Evolutionary conservation across 2,113 vertebrate genomes (phyloP).

Genomic region (Aix galericulata): DNA sequence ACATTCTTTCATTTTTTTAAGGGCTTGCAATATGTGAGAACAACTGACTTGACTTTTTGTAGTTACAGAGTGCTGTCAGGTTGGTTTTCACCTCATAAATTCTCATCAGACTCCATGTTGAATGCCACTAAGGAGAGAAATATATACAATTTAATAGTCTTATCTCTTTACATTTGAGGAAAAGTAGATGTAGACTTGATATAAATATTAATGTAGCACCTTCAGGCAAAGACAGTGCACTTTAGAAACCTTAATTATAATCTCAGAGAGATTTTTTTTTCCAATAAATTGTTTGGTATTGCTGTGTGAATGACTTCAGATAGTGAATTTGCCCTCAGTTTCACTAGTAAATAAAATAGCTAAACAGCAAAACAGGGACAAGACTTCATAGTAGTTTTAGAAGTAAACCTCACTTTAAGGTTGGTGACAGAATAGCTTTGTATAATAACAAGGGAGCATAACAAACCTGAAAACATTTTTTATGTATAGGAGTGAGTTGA

Average conservation of each 20-base stretch:
- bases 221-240: not conserved
- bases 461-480: not conserved
- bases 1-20: not conserved
- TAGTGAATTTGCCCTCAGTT: not conserved
- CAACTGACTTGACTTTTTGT: not conserved
- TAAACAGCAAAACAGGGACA: not conserved
- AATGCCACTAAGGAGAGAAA: not conserved
- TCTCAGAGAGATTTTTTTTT: not conserved
- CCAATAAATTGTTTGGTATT: not conserved
- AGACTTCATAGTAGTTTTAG: not conserved
- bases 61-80: not conserved
- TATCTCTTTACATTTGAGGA: not conserved
- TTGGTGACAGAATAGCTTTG: not conserved
- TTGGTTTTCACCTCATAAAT: not conserved
- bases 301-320: not conserved
- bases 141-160: not conserved
- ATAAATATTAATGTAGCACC: slow-evolving; percentile 39
- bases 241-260: slow-evolving; percentile 14
- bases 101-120: not conserved
- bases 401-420: not conserved
- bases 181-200: not conserved
- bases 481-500: not conserved
- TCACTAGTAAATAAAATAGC: not conserved
- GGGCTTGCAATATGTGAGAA: not conserved
- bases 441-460: not conserved